Evolutionary conservation across 2,797 vertebrate species (phyloP).

Genomic region (Coilia nasus): DNA sequence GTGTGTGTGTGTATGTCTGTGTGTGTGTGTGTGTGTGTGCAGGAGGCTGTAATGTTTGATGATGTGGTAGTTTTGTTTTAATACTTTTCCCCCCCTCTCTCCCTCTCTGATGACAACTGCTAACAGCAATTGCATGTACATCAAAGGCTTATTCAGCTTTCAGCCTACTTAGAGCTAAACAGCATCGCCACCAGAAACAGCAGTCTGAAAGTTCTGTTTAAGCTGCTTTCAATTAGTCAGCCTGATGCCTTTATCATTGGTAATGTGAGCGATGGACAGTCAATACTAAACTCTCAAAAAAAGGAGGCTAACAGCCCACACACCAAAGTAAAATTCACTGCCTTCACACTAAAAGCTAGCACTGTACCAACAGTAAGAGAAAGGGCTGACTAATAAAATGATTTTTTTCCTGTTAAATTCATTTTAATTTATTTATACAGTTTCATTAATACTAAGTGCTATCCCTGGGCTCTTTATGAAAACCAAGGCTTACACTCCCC

Average conservation of each 20-base stretch:
- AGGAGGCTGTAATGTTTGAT: constrained; percentile 21
- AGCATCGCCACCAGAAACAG: constrained; percentile 41
- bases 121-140: constrained; percentile 43
- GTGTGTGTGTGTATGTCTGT: background rate
- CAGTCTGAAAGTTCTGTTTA: constrained; percentile 46
- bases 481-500: background rate
- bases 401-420: background rate
- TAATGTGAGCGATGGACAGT: background rate
- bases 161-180: constrained; percentile 57
- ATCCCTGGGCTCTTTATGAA: background rate
- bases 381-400: background rate
- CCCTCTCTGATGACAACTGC: constrained; percentile 41
- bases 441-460: constrained; percentile 5
- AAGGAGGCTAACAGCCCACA: background rate
- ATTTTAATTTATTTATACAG: constrained; percentile 18
- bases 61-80: constrained; percentile 39
- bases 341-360: background rate
- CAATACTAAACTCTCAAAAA: background rate
- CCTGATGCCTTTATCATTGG: constrained; percentile 63
- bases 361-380: background rate
- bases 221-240: constrained; percentile 67
- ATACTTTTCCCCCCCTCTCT: constrained; percentile 1
- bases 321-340: background rate
- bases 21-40: background rate
- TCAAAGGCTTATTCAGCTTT: constrained; percentile 49